These are phyloP conservation scores for Eptesicus fuscus DNA, from an alignment of 2,113 vertebrate genomes.

Conservation along the genomic window DNA sequence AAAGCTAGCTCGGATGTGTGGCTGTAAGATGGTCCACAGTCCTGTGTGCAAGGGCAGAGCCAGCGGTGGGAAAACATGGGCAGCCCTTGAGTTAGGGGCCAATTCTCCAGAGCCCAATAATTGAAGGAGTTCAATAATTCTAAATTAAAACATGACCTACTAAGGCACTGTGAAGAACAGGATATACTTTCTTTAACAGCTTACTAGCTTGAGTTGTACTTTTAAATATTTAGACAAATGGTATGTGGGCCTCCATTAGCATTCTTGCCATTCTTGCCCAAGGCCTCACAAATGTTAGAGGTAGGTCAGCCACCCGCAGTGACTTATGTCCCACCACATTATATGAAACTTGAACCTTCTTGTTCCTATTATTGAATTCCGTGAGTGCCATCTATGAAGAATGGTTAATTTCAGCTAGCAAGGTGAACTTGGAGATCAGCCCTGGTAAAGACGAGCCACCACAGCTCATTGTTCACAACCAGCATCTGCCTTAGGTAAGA, in stretches of 20 bases:
- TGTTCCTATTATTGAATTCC: not conserved
- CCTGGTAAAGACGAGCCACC: not conserved
- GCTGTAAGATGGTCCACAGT: not conserved
- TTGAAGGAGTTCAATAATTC: not conserved
- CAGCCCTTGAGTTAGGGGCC: not conserved
- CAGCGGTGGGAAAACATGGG: not conserved
- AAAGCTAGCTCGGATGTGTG: not conserved
- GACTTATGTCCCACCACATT: not conserved
- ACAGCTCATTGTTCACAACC: not conserved
- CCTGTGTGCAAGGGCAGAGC: not conserved
- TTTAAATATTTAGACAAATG: conserved; percentile 27
- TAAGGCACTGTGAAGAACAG: not conserved
- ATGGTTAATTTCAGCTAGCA: not conserved
- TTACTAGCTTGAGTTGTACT: conserved; percentile 4
- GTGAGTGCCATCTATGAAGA: not conserved
- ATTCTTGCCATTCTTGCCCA: not conserved
- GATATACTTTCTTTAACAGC: not conserved
- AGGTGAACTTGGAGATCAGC: not conserved
- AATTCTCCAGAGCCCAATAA: not conserved
- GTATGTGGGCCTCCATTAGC: not conserved
- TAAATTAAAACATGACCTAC: not conserved
- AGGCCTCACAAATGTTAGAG: not conserved
- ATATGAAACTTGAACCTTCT: not conserved
- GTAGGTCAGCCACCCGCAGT: not conserved
- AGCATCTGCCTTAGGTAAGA: not conserved